Evolutionary conservation across 2,113 vertebrate genomes (phyloP), one percentile per base, ranked within the genome.

Genomic region (Atlantisia rogersi): DNA sequence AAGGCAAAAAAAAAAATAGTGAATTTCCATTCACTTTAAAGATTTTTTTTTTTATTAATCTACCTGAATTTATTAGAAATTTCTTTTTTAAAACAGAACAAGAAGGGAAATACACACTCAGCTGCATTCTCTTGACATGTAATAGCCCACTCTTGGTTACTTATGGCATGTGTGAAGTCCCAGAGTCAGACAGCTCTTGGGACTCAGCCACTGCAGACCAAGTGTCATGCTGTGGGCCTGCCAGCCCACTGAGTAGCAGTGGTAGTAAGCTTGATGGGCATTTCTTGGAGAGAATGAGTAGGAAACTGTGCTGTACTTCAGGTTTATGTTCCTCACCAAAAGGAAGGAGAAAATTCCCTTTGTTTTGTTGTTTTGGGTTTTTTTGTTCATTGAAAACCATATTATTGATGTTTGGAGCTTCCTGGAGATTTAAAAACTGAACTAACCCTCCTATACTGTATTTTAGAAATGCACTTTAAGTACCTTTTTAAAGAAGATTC

Each of bases 121-220:
- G 58, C 18, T 79, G 82, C 40, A 40, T 92, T 76, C 37, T 92
- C 8, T 7, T 55, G 86, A 8, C 26, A 11, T 39, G 48, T 15
- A 11, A 39, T 44, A 65, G 39, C 10, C 48, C 39, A 2, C 18
- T 32, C 4, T 8, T 26, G 83, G 68, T 42, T 15, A 2, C 32
- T 10, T 83, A 2, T 85, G 0, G 5, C 29, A 92, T 9, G 5
- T 2, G 60, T 32, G 81, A 15, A 3, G 74, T 81, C 94, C 93
- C 88, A 74, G 98, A 90, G 98, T 97, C 97, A 64, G 87, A 5
- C 97, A 98, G 96, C 97, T 97, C 97, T 71, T 42, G 59, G 95
- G 94, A 8, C 92, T 40, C 42, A 3, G 52, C 80, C 26, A 4
- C 86, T 29, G 68, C 28, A 29, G 37, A 13, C 1, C 5, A 14